Evolutionary conservation across 35 echinoderm and acorn worm genomes (phyloP).

Genomic region (Heliocidaris erythrogramma): DNA sequence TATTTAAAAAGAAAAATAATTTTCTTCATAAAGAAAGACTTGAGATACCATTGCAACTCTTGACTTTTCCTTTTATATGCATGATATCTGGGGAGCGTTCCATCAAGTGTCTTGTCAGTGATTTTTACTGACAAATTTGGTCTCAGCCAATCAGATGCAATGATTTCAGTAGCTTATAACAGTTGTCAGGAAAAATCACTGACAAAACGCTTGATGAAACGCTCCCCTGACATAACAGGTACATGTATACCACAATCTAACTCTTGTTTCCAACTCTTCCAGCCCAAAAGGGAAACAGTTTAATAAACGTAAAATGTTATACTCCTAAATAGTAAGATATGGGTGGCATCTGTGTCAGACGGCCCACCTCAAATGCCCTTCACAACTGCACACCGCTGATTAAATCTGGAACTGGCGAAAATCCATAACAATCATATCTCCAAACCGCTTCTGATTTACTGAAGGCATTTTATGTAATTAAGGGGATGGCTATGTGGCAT

Average conservation of each 20-base stretch:
- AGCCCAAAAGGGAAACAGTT: neutral
- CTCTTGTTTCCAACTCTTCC: neutral
- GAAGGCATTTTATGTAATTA: constrained; percentile 38
- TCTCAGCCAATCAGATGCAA: too few relatives aligned
- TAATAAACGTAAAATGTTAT: neutral
- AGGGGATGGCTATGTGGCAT: neutral
- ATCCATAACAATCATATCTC: constrained; percentile 38
- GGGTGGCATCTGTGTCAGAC: neutral
- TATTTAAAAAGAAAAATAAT: too few relatives aligned
- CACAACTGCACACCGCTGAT: neutral
- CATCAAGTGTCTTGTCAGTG: too few relatives aligned
- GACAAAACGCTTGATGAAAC: too few relatives aligned
- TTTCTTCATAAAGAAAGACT: too few relatives aligned
- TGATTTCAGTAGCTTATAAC: too few relatives aligned
- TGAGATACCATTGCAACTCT: too few relatives aligned
- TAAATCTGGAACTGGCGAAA: neutral
- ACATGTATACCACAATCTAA: neutral
- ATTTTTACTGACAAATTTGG: too few relatives aligned
- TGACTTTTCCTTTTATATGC: too few relatives aligned
- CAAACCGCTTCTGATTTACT: constrained; percentile 14
- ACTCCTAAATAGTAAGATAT: neutral
- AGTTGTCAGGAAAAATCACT: too few relatives aligned
- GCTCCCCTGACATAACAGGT: too few relatives aligned
- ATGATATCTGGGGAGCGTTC: too few relatives aligned
- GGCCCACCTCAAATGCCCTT: neutral